phyloP scores from a whole-genome alignment of 2,888 invertebrate genomes.

The Pegoplata infirma region DNA sequence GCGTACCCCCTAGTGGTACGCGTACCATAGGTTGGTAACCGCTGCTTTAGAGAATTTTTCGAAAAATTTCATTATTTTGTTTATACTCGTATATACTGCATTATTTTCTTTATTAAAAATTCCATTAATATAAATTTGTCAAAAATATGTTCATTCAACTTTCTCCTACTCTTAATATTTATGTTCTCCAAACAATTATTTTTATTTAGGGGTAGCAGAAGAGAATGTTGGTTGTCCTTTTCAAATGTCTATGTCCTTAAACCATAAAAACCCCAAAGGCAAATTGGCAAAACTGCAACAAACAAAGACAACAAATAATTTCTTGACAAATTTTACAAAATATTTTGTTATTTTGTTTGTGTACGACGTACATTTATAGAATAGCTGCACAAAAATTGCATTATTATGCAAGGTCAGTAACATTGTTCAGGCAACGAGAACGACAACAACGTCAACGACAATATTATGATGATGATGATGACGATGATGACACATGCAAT shows the following conservation, averaged over 20 bases:
- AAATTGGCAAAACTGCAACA: slow-evolving; percentile 17
- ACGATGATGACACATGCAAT: slow-evolving; percentile 61
- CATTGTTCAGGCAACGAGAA: slow-evolving; percentile 51
- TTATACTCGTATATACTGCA: background rate
- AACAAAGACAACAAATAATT: slow-evolving; percentile 49
- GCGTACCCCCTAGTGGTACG: too few relatives aligned
- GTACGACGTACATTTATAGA: background rate
- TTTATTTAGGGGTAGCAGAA: background rate
- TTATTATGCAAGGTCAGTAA: slow-evolving; percentile 63
- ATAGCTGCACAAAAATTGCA: slow-evolving; percentile 60
- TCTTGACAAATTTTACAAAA: slow-evolving; percentile 47
- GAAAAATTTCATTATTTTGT: slow-evolving; percentile 25
- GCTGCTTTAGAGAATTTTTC: background rate
- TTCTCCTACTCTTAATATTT: slow-evolving; percentile 21
- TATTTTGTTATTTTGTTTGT: too few relatives aligned
- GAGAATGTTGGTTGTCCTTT: slow-evolving; percentile 33
- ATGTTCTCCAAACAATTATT: slow-evolving; percentile 13
- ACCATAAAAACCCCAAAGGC: slow-evolving; percentile 16
- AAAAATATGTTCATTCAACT: slow-evolving; percentile 10
- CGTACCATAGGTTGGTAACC: too few relatives aligned
- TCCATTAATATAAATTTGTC: slow-evolving; percentile 51
- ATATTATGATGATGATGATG: slow-evolving; percentile 32
- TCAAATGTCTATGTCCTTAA: slow-evolving; percentile 31
- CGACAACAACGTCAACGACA: slow-evolving; percentile 25
- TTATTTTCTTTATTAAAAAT: slow-evolving; percentile 40